phyloP scores from a whole-genome alignment of 53 echinoderm and acorn worm genomes.

The Temnopleurus reevesii region DNA sequence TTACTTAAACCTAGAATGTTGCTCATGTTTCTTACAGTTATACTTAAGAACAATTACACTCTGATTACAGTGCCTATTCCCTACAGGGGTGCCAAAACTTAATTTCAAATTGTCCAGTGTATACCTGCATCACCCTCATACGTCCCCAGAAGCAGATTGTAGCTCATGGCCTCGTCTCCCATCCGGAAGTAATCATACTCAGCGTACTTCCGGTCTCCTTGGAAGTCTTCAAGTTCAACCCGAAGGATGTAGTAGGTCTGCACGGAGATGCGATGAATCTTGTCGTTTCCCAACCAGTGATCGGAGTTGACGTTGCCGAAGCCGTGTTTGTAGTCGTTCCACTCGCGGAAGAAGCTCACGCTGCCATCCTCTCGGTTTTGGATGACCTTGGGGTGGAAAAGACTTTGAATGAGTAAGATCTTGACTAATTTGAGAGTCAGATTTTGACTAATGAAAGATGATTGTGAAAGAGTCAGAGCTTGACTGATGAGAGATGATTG shows the following conservation, averaged over 20 bases:
- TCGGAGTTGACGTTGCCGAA: slow-evolving; percentile 75
- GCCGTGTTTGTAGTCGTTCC: slow-evolving; percentile 67
- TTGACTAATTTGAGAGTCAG: no score
- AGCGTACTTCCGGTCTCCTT: slow-evolving; percentile 56
- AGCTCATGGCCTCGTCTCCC: slow-evolving; percentile 64
- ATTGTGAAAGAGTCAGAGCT: no score
- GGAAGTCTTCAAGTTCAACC: slow-evolving; percentile 68
- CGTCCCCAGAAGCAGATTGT: slow-evolving; percentile 68
- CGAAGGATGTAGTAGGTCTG: slow-evolving; percentile 64
- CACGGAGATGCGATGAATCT: slow-evolving; percentile 63
- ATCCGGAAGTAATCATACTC: slow-evolving; percentile 71
- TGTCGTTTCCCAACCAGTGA: slow-evolving; percentile 80
- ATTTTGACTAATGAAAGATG: no score
- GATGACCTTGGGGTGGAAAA: slow-evolving; percentile 53
- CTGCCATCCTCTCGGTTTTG: slow-evolving; percentile 74
- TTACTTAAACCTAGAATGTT: no score
- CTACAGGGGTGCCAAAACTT: no score
- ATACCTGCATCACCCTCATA: slow-evolving; percentile 78
- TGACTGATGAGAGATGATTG: no score
- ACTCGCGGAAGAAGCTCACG: slow-evolving; percentile 63
- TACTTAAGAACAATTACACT: no score
- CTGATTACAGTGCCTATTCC: no score
- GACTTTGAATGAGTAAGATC: no score
- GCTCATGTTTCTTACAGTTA: no score
- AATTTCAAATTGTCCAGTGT: neutral